Base-by-base conservation (phyloP, 2,113 vertebrate genomes). In the Paramisgurnus dabryanus region DNA sequence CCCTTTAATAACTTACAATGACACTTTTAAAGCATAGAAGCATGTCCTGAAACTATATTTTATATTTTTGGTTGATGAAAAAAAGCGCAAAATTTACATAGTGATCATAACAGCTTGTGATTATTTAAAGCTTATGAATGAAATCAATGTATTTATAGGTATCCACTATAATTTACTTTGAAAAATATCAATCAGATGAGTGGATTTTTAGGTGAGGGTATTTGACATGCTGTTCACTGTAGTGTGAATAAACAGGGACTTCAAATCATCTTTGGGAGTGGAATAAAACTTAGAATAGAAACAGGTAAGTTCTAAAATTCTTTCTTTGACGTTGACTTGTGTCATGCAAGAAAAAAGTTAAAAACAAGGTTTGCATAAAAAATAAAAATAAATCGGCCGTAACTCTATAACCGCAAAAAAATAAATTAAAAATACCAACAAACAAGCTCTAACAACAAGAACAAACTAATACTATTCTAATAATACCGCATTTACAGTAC, bases 271-370 rank as follows among this genome's bases (percentile, higher is more conserved):
- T 86, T 87, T 71, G 82, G 80, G 40, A 2, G 12, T 27, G 80
- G 82, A 71, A 71, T 76, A 15, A 75, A 22, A 49, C 60, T 86
- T n/a, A 78, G 11, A 22, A 71, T 86, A n/a, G 64, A 71, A 11
- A 13, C 80, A 75, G 69, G 86, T 86, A 79, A 86, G 86, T 65
- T 41, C 55, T 57, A 13, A 43, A 1, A 55, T 50, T 66, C 10
- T 55, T 53, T 40, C 39, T 4, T 7, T 50, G 10, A 50, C 1
- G 10, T 3, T 13, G 50, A 53, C 13, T 12, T 53, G 1, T 53
- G 27, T 50, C 49, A 12, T 50, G 12, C 9, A 12, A 12, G 49
- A 11, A 50, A 50, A 50, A 12, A 34, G 27, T 34, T 34, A 11
- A 49, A 12, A 50, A 50, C 12, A 4, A 50, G 12, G 12, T 50